phyloP scores from a whole-genome alignment of 2,888 invertebrate genomes.

The Ischnura elegans region DNA sequence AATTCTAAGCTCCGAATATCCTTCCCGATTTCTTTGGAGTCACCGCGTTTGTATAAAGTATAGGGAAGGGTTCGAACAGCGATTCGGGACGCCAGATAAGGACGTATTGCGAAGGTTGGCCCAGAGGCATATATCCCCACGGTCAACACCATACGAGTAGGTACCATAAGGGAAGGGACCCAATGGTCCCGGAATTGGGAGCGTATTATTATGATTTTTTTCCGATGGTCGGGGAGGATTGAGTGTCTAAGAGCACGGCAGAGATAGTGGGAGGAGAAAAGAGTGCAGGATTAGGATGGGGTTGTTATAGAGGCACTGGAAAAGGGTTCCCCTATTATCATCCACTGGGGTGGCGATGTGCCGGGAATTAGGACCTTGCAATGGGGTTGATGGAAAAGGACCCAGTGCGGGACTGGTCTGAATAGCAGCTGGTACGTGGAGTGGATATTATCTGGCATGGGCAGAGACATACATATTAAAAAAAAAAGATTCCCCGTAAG shows the following conservation, averaged over 20 bases:
- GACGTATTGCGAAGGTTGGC: background rate
- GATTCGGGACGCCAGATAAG: background rate
- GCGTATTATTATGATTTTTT: constrained; percentile 3
- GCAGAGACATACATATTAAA: constrained; percentile 52
- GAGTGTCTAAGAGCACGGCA: background rate
- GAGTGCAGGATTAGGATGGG: background rate
- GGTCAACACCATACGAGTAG: background rate
- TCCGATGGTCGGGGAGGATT: background rate
- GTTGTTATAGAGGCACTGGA: constrained; percentile 25
- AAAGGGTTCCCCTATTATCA: constrained; percentile 51
- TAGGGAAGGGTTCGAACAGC: constrained; percentile 1
- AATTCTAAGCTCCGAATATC: background rate
- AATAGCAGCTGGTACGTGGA: constrained; percentile 57
- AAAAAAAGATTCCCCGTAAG: constrained; percentile 10
- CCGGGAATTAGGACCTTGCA: background rate
- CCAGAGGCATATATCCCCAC: background rate
- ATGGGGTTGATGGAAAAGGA: background rate
- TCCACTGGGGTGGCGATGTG: constrained; percentile 25
- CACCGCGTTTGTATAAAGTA: constrained; percentile 20
- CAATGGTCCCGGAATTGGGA: background rate
- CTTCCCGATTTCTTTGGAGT: background rate
- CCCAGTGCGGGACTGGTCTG: constrained; percentile 20
- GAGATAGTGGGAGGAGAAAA: background rate
- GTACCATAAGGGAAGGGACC: background rate
- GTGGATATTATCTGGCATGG: constrained; percentile 57